Percentiles rank a stretch among this genome's conserved stretches.
These are phyloP conservation scores for Ivindomyrus marchei DNA, from an alignment of 2,113 vertebrate species.

Conservation along the genomic window DNA sequence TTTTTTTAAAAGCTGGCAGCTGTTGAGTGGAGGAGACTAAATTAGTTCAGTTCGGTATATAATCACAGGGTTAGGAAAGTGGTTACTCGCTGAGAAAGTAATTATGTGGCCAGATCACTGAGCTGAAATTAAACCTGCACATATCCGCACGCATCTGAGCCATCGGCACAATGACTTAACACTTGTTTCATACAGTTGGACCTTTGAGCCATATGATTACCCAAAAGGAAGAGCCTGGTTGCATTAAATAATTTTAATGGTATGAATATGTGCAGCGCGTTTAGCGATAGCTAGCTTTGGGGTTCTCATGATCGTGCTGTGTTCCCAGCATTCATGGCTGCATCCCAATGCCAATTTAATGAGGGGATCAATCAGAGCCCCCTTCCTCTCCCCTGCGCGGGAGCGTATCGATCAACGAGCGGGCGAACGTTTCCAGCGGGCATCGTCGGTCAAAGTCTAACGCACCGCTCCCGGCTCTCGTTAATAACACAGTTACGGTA, in stretches of 20 bases:
- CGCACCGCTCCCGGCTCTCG: background rate
- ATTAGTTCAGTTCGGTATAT: background rate
- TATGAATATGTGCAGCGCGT: background rate
- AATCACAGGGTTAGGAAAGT: background rate
- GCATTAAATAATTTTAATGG: background rate
- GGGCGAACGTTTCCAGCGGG: background rate
- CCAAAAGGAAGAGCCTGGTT: background rate
- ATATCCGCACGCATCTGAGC: background rate
- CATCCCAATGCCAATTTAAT: background rate
- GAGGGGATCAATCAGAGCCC: background rate
- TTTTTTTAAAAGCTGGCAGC: background rate
- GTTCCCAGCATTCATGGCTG: background rate
- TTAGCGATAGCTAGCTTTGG: background rate
- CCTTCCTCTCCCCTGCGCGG: too few species aligned
- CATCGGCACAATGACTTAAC: background rate
- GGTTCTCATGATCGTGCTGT: background rate
- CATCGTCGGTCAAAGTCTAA: background rate
- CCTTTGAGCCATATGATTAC: background rate
- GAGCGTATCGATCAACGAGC: conserved; percentile 3
- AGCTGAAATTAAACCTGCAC: background rate
- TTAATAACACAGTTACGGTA: background rate
- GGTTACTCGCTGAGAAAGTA: background rate
- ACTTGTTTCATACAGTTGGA: background rate
- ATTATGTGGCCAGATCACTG: background rate
- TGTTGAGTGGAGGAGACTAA: background rate